Conservation (phyloP, 2,888 invertebrate genomes). For the Agrenia bidenticulata region DNA sequence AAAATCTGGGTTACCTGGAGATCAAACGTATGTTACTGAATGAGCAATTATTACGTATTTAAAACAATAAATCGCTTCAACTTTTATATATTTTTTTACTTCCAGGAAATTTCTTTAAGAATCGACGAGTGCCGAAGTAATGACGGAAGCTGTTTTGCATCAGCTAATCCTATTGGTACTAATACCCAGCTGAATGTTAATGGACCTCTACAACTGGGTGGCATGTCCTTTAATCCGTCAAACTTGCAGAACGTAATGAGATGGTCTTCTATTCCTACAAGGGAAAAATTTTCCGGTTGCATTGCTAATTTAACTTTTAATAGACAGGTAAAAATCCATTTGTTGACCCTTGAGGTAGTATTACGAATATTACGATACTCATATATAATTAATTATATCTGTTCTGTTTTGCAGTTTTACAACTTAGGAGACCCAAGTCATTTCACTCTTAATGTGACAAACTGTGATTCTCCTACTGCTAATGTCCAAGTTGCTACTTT, state of each 20-base stretch:
- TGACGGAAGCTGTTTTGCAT: slow-evolving; percentile 42
- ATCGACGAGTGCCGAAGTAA: slow-evolving; percentile 48
- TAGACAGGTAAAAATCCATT: slow-evolving; percentile 62
- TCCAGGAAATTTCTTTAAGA: slow-evolving; percentile 45
- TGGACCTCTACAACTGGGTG: slow-evolving; percentile 78
- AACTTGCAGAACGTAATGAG: slow-evolving; percentile 37
- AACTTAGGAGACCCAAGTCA: slow-evolving; percentile 80
- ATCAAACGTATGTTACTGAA: slow-evolving; percentile 34
- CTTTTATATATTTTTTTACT: neutral
- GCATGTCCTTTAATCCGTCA: slow-evolving; percentile 52
- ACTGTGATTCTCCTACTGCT: slow-evolving; percentile 59
- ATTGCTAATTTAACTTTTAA: slow-evolving; percentile 87
- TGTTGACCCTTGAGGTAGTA: no score
- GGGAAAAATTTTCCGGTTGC: slow-evolving; percentile 79
- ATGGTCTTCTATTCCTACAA: slow-evolving; percentile 61
- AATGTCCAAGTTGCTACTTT: slow-evolving; percentile 64
- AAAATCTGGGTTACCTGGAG: slow-evolving; percentile 74
- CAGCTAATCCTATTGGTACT: slow-evolving; percentile 63
- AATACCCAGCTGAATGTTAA: slow-evolving; percentile 78
- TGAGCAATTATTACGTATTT: neutral
- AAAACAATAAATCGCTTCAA: neutral
- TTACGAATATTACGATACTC: neutral
- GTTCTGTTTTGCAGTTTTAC: slow-evolving; percentile 70
- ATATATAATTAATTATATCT: slow-evolving; percentile 11
- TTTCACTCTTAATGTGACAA: slow-evolving; percentile 69